Evolutionary conservation across 2,797 vertebrate genomes (phyloP), one percentile per base, ranked within the genome.

Genomic region (Gymnoscopelus braueri): DNA sequence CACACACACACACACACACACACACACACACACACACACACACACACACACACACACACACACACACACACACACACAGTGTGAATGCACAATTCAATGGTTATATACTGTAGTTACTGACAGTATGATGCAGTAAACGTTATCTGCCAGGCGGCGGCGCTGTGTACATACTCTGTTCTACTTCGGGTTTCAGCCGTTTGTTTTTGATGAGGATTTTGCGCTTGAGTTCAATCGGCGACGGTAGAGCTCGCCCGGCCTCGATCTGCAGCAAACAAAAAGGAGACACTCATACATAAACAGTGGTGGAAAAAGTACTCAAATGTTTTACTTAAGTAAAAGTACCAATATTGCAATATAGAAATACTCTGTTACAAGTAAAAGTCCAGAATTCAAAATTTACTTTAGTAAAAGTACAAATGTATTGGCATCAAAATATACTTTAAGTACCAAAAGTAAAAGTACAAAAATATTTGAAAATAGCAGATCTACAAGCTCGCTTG

Each of bases 171-270:
- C 98, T 99, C 91, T 97, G 96, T 76, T 99, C 98, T 71, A 98
- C 98, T 90, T 99, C 98, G 14, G 98, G 95, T 93, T 99, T 99
- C 88, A 99, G 93, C 1, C 98, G 94, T 83, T 99, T 99, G 89
- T 99, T 99, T 93, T 99, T 99, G 80, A 99, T 99, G 72, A 99
- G 96, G 81, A 99, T 99, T 93, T 99, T 99, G 74, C 95, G 95
- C 88, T 92, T 98, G 60, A 99, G 96, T 24, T 99, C 97, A 59
- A 94, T 98, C 9, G 98, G 97, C 12, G 97, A 99, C 0, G 98
- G 98, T 71, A 99, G 89, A 0, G 95, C 49, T 57, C 94, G 95
- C 2, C 94, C 96, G 47, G 95, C 7, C 86, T 98, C 98, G 10
- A 98, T 95, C 98, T 99, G 88, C 5, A 64, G 51, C 6, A 74